Evolutionary conservation across 2,113 vertebrate genomes (phyloP).

Genomic region (Pavo muticus): DNA sequence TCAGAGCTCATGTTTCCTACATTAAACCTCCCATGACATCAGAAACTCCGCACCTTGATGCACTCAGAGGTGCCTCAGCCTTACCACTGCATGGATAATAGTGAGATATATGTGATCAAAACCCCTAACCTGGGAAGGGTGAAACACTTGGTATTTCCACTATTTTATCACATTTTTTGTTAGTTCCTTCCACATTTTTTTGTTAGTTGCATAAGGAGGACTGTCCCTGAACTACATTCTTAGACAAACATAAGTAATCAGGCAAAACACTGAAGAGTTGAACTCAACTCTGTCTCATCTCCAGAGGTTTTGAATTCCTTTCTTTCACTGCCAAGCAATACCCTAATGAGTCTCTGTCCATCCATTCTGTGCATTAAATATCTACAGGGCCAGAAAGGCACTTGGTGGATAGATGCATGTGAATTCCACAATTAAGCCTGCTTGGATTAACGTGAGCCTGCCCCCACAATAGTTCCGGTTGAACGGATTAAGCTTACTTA

Average conservation of each 20-base stretch:
- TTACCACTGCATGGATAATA: not conserved
- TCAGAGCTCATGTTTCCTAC: not conserved
- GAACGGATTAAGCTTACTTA: rapidly evolving
- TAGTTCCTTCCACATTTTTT: not conserved
- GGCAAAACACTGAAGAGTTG: not conserved
- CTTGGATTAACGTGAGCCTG: too few species aligned
- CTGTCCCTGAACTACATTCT: not conserved
- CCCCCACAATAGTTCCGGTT: not conserved
- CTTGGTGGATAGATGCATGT: too few species aligned
- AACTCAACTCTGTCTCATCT: not conserved
- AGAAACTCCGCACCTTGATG: not conserved
- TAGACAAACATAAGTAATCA: not conserved
- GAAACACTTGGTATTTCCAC: not conserved
- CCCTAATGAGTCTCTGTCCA: not conserved
- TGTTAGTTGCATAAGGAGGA: not conserved
- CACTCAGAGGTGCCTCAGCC: not conserved
- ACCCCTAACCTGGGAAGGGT: not conserved
- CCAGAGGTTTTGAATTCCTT: not conserved
- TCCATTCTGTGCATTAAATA: rapidly evolving
- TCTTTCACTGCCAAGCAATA: not conserved
- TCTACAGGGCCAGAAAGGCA: not conserved
- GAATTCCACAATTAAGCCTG: not conserved
- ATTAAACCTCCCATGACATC: rapidly evolving
- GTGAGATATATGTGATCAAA: not conserved
- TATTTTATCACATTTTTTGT: not conserved